Conservation (phyloP, 2,797 vertebrate species). For the Sus cebifrons region DNA sequence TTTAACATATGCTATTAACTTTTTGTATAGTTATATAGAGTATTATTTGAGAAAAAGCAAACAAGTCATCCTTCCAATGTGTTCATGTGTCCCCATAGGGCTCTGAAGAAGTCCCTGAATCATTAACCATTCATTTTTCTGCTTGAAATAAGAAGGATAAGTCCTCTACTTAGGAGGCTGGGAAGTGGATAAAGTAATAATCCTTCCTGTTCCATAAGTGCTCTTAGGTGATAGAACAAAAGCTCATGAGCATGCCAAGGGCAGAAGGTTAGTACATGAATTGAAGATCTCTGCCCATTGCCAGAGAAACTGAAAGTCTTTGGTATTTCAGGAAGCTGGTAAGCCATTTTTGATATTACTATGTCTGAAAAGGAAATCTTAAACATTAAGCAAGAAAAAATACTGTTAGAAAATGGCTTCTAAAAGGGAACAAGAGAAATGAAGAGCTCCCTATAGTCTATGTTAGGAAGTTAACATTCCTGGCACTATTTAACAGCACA, state of each 20-base stretch:
- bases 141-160: background rate
- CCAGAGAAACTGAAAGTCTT: slow-evolving; percentile 19
- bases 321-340: slow-evolving; percentile 14
- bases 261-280: background rate
- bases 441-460: background rate
- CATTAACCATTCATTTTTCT: background rate
- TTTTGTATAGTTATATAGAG: background rate
- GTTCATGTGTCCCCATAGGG: background rate
- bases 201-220: background rate
- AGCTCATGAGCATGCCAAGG: background rate
- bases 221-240: slow-evolving; percentile 15
- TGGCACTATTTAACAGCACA: background rate
- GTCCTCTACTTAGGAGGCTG: background rate
- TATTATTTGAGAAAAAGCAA: slow-evolving; percentile 18
- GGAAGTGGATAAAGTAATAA: background rate
- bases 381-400: background rate
- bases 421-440: slow-evolving; percentile 50
- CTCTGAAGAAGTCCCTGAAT: background rate
- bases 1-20: background rate
- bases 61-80: background rate
- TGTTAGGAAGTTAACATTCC: slow-evolving; percentile 9
- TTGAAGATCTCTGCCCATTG: background rate
- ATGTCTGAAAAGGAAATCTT: background rate
- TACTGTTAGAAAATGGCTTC: slow-evolving; percentile 26
- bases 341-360: background rate